Conservation (phyloP, 1,140 invertebrate species). For the Scaptodrosophila lebanonensis region DNA sequence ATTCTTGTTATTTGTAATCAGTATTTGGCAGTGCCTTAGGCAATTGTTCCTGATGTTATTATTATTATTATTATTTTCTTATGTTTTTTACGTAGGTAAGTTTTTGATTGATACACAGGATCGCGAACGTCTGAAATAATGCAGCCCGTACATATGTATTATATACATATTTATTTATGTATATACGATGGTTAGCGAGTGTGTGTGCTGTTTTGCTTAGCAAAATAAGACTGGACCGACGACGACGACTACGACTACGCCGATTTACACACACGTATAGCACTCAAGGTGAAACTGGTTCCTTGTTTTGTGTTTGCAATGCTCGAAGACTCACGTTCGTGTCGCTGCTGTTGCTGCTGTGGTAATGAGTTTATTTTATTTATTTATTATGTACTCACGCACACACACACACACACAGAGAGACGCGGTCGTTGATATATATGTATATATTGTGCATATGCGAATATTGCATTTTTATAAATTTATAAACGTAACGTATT, state of each 20-base stretch:
- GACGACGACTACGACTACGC: too few relatives aligned
- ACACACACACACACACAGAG: too few relatives aligned
- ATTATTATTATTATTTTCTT: too few relatives aligned
- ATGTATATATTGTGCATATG: background rate
- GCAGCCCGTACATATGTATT: background rate
- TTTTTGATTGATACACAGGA: background rate
- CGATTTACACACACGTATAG: too few relatives aligned
- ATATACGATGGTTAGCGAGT: background rate
- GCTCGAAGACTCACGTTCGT: slow-evolving; percentile 1
- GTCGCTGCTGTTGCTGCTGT: too few relatives aligned
- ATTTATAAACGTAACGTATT: background rate
- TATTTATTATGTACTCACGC: too few relatives aligned
- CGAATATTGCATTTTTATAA: background rate
- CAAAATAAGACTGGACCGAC: too few relatives aligned
- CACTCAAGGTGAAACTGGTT: slow-evolving; percentile 3
- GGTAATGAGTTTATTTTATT: too few relatives aligned
- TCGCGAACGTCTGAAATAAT: background rate
- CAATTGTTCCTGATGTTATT: too few relatives aligned
- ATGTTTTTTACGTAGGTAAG: background rate
- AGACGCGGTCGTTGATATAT: too few relatives aligned
- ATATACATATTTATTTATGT: background rate
- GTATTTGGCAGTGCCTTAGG: background rate
- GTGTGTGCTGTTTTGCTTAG: too few relatives aligned
- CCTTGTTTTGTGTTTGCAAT: background rate
- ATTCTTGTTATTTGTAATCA: background rate